Base-by-base conservation (phyloP, 2,113 vertebrate genomes). In the Caloenas nicobarica region DNA sequence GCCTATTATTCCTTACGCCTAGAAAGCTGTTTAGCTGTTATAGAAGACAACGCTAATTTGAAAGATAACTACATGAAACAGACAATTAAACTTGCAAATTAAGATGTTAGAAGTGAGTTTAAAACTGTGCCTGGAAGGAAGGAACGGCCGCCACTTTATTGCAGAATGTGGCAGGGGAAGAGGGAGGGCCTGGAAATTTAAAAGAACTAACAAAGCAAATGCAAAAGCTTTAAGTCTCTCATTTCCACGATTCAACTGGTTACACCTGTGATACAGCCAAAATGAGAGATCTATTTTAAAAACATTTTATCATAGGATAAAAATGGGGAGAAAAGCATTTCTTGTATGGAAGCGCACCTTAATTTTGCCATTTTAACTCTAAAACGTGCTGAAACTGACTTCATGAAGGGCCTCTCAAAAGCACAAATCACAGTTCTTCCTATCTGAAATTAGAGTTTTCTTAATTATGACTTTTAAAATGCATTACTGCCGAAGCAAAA, bases 1-100 rank as follows among this genome's bases (percentile, higher is more conserved):
- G 68, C 76, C 89, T 83, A 81, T 81, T 91, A 85, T 71, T 94
- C 91, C 73, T 92, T 81, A 42, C 24, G 57, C 50, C 72, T 82
- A 82, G 87, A 95, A 96, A 92, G 86, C 86, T 58, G 66, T 83
- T 95, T 90, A 90, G 93, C 79, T 24, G 46, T 88, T 94, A 89
- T 0, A 93, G 69, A 81, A 92, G 92, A 86, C 87, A 92, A 93
- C 93, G 95, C 65, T 93, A 91, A 95, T 94, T 82, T 94, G 91
- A 84, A 76, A 96, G 92, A 95, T 94, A 97, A 86, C 81, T 81
- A 88, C 73, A 91, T 74, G 86, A 91, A 94, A 92, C 73, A 81
- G 89, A 87, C 51, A 90, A 96, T 96, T 96, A 92, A 95, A 95
- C 73, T 95, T 95, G 94, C 94, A 95, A 97, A 97, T 96, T 70